Base-by-base conservation (phyloP, 2,888 invertebrate species). In the Agrochola litura region DNA sequence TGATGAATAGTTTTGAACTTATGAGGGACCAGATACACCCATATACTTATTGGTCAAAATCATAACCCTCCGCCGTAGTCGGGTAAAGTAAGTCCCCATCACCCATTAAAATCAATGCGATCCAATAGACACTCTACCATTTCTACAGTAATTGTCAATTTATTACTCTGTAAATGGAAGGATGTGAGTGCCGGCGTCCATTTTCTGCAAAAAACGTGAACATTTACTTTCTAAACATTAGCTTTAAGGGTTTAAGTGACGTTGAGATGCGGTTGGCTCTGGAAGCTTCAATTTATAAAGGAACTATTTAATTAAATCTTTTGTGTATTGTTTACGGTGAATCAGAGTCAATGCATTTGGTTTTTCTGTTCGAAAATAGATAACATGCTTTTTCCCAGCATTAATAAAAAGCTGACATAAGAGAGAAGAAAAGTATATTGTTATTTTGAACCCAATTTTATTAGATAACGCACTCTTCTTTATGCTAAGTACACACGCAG, bases 151-250 rank as follows among this genome's bases (percentile, higher is more conserved):
- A 73, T 54, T 60, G 65, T 69, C 65, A 52, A 73, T 84, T 69
- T 65, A 73, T 79, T 69, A 52, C 69, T 41, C 0, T 22, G 0
- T 22, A 25, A 69, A 65, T 14, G 43, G 25, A 37, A 16, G 22
- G n/a, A 52, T 56, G 65, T 79, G 60, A 81, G 73, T 52, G 70
- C 63, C 0, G 0, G 14, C 54, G 49, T 69, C 73, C 68, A 56
- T 84, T 72, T 66, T 66, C 49, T 54, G n/a, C 10, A 52, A 52
- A 30, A 65, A 19, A 68, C 58, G 43, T 6, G 22, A 54, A 14
- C 63, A 14, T 73, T 81, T 73, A 73, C 43, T 72, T 79, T 61
- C 12, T 64, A 78, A 68, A 72, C 65, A 65, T 79, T 67, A 67
- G 30, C 43, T 65, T 30, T 46, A 60, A 16, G 30, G 30, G 22